These are phyloP conservation scores for Eurystomus glaucurus DNA, from an alignment of 2,797 vertebrate genomes.

Conservation along the genomic window DNA sequence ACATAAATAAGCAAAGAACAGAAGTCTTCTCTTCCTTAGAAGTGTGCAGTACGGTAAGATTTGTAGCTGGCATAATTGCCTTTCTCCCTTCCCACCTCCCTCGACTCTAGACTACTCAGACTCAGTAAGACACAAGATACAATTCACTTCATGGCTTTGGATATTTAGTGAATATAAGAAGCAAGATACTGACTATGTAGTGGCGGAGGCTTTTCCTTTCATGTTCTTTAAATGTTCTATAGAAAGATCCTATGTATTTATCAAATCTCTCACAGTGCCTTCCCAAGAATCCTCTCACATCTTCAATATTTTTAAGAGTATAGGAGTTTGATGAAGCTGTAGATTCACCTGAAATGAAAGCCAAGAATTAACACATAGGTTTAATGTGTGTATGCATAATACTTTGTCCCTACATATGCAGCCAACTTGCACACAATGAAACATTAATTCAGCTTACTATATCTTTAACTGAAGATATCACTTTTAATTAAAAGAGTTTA, in stretches of 20 bases:
- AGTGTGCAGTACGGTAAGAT: background rate
- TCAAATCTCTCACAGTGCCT: constrained; percentile 92
- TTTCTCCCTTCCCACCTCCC: background rate
- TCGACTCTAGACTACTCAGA: background rate
- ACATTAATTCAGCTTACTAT: background rate
- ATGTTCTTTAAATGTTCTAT: constrained; percentile 89
- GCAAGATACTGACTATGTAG: constrained; percentile 89
- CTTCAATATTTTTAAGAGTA: constrained; percentile 91
- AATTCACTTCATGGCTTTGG: too few species aligned
- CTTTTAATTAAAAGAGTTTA: background rate
- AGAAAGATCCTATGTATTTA: constrained; percentile 89
- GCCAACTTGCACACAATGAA: background rate
- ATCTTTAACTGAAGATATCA: background rate
- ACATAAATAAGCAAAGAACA: background rate
- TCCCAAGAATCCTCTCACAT: constrained; percentile 93
- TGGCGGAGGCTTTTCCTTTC: constrained; percentile 94
- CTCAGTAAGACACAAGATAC: background rate
- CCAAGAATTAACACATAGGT: background rate
- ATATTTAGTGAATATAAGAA: background rate
- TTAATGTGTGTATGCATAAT: rapidly evolving
- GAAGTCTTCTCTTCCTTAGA: background rate
- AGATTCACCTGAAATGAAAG: constrained; percentile 80
- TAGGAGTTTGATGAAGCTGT: constrained; percentile 78
- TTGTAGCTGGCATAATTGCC: background rate
- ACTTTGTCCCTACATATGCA: background rate